A percentile compares a stretch with the other conserved stretches of the same genome.
These are phyloP conservation scores for Centruroides sculpturatus DNA, from an alignment of 1,140 invertebrate genomes.

Conservation along the genomic window DNA sequence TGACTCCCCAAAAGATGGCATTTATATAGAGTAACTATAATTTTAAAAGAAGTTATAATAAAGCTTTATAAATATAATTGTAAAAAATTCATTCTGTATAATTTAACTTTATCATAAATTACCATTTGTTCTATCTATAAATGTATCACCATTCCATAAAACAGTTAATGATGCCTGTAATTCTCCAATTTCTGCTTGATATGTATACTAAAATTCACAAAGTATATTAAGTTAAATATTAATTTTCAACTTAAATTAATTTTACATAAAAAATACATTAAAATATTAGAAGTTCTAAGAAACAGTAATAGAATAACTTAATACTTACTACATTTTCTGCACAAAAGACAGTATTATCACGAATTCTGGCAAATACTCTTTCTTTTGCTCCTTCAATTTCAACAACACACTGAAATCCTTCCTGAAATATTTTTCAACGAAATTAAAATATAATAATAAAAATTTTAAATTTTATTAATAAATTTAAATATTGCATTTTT, in stretches of 20 bases:
- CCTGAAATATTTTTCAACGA: slow-evolving; percentile 4
- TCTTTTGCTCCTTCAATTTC: slow-evolving; percentile 80
- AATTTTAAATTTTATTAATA: not conserved
- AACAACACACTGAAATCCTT: slow-evolving; percentile 67
- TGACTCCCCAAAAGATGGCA: slow-evolving; percentile 85
- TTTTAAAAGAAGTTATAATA: not conserved
- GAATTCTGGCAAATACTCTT: slow-evolving; percentile 67
- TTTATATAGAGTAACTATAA: slow-evolving; percentile 71
- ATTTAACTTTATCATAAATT: no score
- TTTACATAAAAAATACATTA: not conserved
- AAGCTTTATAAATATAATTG: not conserved
- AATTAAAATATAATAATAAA: not conserved
- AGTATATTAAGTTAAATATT: not conserved
- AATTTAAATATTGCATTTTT: not conserved
- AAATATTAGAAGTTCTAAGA: no score
- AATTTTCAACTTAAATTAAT: not conserved
- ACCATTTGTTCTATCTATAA: slow-evolving; percentile 65
- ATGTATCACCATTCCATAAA: slow-evolving; percentile 83
- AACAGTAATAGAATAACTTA: no score
- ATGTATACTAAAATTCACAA: slow-evolving; percentile 50
- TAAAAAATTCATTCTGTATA: not conserved
- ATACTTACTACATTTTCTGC: slow-evolving; percentile 59
- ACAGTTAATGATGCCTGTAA: slow-evolving; percentile 76
- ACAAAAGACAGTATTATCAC: slow-evolving; percentile 69
- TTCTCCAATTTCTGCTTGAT: slow-evolving; percentile 67